Conservation (phyloP, 2,113 vertebrate genomes). For the Zosterops pallidus region DNA sequence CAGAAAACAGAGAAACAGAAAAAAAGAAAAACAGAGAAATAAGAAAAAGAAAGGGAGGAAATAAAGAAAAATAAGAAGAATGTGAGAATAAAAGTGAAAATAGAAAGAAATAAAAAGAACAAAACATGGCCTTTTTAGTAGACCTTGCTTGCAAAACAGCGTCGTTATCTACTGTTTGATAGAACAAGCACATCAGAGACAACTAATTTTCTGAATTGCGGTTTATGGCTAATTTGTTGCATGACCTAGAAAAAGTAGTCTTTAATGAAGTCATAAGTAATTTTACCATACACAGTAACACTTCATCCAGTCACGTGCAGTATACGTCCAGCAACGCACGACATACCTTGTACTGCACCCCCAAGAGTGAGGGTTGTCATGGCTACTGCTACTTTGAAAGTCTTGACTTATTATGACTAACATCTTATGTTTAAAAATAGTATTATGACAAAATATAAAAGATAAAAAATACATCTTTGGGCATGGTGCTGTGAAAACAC, state of each 20-base stretch:
- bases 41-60: not conserved
- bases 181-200: not conserved
- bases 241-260: not conserved
- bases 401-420: not conserved
- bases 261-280: not conserved
- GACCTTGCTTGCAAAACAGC: not conserved
- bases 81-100: not conserved
- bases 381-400: not conserved
- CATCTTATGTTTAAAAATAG: slow-evolving; percentile 28
- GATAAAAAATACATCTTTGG: not conserved
- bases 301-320: not conserved
- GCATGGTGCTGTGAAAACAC: not conserved
- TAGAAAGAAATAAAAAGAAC: not conserved
- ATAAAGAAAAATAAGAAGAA: not conserved
- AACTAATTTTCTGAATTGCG: not conserved
- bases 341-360: not conserved
- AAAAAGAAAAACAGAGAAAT: not conserved
- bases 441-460: not conserved
- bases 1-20: not conserved
- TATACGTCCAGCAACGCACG: not conserved
- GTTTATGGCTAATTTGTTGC: not conserved
- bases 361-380: not conserved
- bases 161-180: not conserved
- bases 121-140: not conserved
- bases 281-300: not conserved